Conservation (phyloP, 2,888 invertebrate species). For the Diabrotica balteata region DNA sequence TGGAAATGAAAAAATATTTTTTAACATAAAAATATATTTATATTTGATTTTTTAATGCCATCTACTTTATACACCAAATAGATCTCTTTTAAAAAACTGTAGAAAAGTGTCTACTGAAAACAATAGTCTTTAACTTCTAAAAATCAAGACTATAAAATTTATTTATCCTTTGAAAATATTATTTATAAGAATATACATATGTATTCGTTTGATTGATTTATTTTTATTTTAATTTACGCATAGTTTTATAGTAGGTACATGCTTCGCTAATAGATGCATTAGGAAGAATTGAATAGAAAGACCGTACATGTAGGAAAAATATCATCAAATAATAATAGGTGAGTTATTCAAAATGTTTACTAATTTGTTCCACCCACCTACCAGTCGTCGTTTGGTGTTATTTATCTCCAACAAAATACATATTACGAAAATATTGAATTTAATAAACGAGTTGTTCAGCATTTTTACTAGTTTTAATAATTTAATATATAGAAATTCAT, state of each 20-base stretch:
- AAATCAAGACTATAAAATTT: conserved; percentile 1
- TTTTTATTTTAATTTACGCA: neutral
- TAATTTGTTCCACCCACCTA: too few species aligned
- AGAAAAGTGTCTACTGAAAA: conserved; percentile 19
- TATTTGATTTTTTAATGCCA: neutral
- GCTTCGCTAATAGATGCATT: too few species aligned
- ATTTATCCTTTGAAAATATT: neutral
- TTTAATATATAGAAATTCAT: too few species aligned
- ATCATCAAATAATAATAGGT: too few species aligned
- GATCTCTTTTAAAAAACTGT: conserved; percentile 14
- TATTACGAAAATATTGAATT: too few species aligned
- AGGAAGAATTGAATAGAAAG: too few species aligned
- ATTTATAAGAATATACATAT: conserved; percentile 17
- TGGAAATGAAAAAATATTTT: neutral
- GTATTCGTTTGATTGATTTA: conserved; percentile 19
- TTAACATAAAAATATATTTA: conserved; percentile 10
- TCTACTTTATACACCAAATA: conserved; percentile 2
- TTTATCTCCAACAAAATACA: too few species aligned
- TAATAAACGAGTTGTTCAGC: too few species aligned
- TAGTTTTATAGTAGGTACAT: neutral
- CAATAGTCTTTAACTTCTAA: conserved; percentile 1
- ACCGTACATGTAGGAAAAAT: too few species aligned
- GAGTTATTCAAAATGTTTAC: too few species aligned
- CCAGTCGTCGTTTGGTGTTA: too few species aligned
- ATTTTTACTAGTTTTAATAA: too few species aligned